Percentiles rank a stretch among this genome's conserved stretches.
These are phyloP conservation scores for Eremophila alpestris DNA, from an alignment of 2,797 vertebrate species.

Conservation along the genomic window DNA sequence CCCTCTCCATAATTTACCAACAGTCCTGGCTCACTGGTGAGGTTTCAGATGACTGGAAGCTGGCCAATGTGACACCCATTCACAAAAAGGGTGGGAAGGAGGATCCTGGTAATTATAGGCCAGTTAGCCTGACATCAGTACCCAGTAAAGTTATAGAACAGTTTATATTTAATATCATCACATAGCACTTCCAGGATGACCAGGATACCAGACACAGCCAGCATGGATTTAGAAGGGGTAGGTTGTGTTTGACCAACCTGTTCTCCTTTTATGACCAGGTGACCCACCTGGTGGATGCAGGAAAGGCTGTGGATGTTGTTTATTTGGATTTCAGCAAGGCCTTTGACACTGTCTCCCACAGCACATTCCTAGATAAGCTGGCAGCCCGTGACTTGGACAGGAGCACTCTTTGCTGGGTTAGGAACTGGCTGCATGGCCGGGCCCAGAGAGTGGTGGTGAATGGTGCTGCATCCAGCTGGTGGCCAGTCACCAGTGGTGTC, in stretches of 20 bases:
- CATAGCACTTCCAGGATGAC: background rate
- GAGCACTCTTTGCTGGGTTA: background rate
- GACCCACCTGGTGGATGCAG: background rate
- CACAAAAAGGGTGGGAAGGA: background rate
- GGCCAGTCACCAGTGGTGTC: background rate
- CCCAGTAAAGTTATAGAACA: background rate
- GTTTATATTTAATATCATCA: background rate
- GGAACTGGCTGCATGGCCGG: background rate
- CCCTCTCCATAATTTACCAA: background rate
- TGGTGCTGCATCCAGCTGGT: background rate
- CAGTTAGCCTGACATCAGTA: background rate
- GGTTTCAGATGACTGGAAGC: background rate
- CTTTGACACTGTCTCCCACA: background rate
- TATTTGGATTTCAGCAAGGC: background rate
- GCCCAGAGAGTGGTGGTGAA: background rate
- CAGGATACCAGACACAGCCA: background rate
- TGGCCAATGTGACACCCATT: background rate
- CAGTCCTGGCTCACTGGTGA: background rate
- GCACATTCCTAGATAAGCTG: background rate
- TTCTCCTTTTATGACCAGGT: background rate
- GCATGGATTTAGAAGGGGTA: background rate
- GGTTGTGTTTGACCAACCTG: background rate
- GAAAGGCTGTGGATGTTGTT: background rate
- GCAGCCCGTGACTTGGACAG: background rate
- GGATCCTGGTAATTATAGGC: no score